A percentile compares a stretch with the other conserved stretches of the same genome.
Conservation (phyloP, 2,113 vertebrate species). For the Istiophorus platypterus region DNA sequence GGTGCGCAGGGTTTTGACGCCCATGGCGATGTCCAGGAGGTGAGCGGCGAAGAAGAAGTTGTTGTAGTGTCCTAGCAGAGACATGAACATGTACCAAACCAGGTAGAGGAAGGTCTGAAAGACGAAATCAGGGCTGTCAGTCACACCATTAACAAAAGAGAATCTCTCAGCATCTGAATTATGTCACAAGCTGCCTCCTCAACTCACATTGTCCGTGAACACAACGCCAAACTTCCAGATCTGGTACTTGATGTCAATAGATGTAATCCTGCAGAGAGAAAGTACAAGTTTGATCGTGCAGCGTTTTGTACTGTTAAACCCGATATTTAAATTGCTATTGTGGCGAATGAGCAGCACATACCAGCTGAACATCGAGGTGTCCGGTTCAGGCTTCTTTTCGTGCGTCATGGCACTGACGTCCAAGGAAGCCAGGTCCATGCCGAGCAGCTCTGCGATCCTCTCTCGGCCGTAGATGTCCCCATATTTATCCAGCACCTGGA, state of each 20-base stretch:
- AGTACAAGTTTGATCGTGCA: not conserved
- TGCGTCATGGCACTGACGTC: slow-evolving; percentile 90
- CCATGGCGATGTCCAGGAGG: slow-evolving; percentile 95
- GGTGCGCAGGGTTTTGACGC: slow-evolving; percentile 93
- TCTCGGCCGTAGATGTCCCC: slow-evolving; percentile 94
- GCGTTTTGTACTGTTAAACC: not conserved
- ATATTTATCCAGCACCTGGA: slow-evolving; percentile 93
- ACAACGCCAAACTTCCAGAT: slow-evolving; percentile 96
- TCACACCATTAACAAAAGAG: not conserved
- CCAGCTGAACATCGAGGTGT: slow-evolving; percentile 90
- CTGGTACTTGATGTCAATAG: slow-evolving; percentile 95
- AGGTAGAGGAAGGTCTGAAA: slow-evolving; percentile 86
- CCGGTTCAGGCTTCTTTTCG: slow-evolving; percentile 87
- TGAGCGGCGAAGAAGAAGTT: slow-evolving; percentile 94
- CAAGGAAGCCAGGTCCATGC: slow-evolving; percentile 92
- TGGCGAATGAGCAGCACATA: slow-evolving; percentile 42
- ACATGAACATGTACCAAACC: slow-evolving; percentile 93
- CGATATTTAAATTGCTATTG: rapidly evolving
- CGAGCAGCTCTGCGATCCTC: slow-evolving; percentile 91
- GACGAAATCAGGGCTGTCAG: not conserved
- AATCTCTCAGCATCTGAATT: not conserved
- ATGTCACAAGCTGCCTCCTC: not conserved
- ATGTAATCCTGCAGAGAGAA: slow-evolving; percentile 86
- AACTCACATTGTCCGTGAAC: slow-evolving; percentile 94
- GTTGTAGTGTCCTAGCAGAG: slow-evolving; percentile 93